Conservation (phyloP, 64 coral and sea anemone species). For the Dendrophyllia cribrosa region DNA sequence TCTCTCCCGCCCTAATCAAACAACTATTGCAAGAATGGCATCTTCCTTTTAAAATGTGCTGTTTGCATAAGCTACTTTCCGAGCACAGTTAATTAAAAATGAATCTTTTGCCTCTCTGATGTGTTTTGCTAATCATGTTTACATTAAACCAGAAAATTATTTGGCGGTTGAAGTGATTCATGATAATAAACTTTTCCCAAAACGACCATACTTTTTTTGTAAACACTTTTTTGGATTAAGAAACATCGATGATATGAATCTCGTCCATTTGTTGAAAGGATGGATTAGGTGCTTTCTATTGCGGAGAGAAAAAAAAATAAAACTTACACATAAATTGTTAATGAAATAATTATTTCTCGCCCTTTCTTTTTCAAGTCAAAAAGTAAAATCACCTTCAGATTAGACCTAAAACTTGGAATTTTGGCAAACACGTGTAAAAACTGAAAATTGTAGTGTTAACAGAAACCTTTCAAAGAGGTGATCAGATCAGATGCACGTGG, state of each 20-base stretch:
- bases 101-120: not conserved
- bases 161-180: not conserved
- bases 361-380: not conserved
- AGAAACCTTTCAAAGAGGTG: not conserved
- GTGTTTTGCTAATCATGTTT: not conserved
- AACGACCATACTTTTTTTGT: slow-evolving; percentile 5
- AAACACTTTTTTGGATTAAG: not conserved
- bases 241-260: not conserved
- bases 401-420: not conserved
- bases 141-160: not conserved
- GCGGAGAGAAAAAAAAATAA: too few species aligned
- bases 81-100: slow-evolving; percentile 26
- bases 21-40: slow-evolving; percentile 28
- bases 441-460: not conserved
- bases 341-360: too few species aligned
- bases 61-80: slow-evolving; percentile 1
- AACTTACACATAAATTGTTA: too few species aligned
- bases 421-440: slow-evolving; percentile 11
- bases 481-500: not conserved
- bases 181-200: not conserved
- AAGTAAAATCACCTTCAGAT: not conserved
- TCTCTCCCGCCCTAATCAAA: slow-evolving; percentile 3
- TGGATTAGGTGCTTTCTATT: not conserved
- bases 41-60: slow-evolving; percentile 2
- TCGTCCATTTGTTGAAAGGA: slow-evolving; percentile 14